Percentiles rank a stretch among this genome's conserved stretches.
These are phyloP conservation scores for Chalcis sispes DNA, from an alignment of 2,888 invertebrate genomes.

Conservation along the genomic window DNA sequence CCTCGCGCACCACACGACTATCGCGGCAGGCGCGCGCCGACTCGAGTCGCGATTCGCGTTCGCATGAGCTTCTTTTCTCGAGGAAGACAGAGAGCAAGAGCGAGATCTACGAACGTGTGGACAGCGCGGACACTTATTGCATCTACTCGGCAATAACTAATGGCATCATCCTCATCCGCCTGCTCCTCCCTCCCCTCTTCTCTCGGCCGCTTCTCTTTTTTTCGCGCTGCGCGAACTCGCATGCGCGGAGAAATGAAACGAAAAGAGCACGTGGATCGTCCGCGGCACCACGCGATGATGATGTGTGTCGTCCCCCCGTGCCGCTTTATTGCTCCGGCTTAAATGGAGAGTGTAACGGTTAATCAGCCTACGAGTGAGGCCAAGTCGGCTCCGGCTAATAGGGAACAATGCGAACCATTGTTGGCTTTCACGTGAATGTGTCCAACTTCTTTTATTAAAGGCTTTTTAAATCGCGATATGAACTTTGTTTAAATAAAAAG, in stretches of 20 bases:
- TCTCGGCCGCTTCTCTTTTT: no score
- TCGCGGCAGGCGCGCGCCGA: not conserved
- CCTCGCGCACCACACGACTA: no score
- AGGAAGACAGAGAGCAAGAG: no score
- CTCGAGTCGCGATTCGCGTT: no score
- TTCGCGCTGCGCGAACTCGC: conserved; percentile 8
- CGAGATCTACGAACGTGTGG: conserved; percentile 32
- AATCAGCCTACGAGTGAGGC: not conserved
- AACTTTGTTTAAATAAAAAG: no score
- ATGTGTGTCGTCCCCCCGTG: conserved; percentile 26
- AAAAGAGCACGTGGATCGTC: conserved; percentile 26
- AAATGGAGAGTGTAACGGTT: conserved; percentile 29
- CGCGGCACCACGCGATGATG: conserved; percentile 34
- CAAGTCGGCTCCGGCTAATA: not conserved
- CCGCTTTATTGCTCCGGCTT: conserved; percentile 6
- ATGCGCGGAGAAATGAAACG: not conserved
- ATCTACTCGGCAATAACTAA: conserved; percentile 21
- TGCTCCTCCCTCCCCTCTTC: no score
- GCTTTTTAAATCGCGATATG: not conserved
- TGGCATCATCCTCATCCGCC: not conserved
- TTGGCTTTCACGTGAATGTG: not conserved
- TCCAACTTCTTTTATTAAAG: not conserved
- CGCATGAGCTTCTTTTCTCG: no score
- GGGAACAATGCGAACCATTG: conserved; percentile 13
- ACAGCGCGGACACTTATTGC: conserved; percentile 32